These are phyloP conservation scores for Probaryconus sp. DNA, from an alignment of 1,140 invertebrate species.

Conservation along the genomic window DNA sequence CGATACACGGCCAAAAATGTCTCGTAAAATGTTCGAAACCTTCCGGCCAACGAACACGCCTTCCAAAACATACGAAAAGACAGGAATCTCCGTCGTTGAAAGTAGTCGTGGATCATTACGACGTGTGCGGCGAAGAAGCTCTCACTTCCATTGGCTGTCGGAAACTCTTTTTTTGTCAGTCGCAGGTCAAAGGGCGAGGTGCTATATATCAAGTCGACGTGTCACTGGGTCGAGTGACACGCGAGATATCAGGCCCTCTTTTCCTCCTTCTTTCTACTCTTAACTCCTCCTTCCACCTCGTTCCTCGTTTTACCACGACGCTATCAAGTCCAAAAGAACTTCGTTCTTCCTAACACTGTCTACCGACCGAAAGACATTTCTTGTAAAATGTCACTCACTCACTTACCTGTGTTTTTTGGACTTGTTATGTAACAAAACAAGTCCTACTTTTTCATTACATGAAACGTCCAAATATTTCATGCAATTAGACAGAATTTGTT, in stretches of 20 bases:
- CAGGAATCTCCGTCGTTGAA: neutral
- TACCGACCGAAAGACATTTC: slow-evolving; percentile 8
- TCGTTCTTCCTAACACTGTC: neutral
- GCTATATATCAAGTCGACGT: slow-evolving; percentile 41
- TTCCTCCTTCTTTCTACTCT: neutral
- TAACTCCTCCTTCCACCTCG: too few relatives aligned
- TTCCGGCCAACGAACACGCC: slow-evolving; percentile 6
- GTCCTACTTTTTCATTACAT: slow-evolving; percentile 1
- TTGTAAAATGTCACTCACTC: slow-evolving; percentile 12
- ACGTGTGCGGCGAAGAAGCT: slow-evolving; percentile 14
- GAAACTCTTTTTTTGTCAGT: slow-evolving; percentile 23
- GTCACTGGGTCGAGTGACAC: slow-evolving; percentile 37
- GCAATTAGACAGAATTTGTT: too few relatives aligned
- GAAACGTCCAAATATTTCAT: neutral
- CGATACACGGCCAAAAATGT: slow-evolving; percentile 33
- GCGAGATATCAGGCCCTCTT: slow-evolving; percentile 27
- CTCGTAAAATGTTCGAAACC: slow-evolving; percentile 26
- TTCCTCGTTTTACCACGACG: neutral
- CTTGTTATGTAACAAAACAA: slow-evolving; percentile 15
- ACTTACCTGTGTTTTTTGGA: slow-evolving; percentile 19
- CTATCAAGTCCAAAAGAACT: neutral
- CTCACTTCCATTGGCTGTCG: slow-evolving; percentile 18
- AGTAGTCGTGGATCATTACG: slow-evolving; percentile 38
- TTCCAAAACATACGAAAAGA: slow-evolving; percentile 1
- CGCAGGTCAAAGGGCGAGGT: slow-evolving; percentile 21